Evolutionary conservation across 1,140 invertebrate genomes (phyloP), one percentile per base, ranked within the genome.

Genomic region (Coelopa frigida): DNA sequence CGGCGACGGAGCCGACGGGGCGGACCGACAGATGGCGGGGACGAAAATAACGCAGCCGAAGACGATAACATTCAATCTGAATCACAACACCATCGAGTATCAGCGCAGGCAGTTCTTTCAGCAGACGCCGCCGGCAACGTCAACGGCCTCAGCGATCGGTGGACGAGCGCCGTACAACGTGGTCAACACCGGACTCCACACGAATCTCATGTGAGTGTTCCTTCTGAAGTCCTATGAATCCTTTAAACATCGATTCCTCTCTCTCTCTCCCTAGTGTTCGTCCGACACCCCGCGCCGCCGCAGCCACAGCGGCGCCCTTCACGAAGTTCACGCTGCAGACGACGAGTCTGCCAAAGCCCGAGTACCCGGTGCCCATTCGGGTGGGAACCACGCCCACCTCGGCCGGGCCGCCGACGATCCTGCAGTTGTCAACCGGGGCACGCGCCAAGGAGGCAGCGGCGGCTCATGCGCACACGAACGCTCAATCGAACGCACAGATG

Each of bases 251-350:
- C 11, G 6, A 36, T 26, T 15, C 15, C 12, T 36, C 38, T 20
- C 14, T 31, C 12, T 36, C 38, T 20, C 14, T 31, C 38, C 50
- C 5, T 27, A 69, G 65, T 29, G 57, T 58, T 26, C 59, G 59
- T 12, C 63, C 62, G 24, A 63, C 58, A n/a, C 56, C 64, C 2
- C 56, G 59, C 4, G 51, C 55, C 58, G 51, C 55, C 24, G 40
- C 57, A 10, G 48, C 55, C 23, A 43, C 53, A 5, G 54, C 58
- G 8, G 56, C 55, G 18, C 55, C 61, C 43, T 68, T 54, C 26
- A 72, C 75, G 31, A 84, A 80, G 60, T 88, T 83, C 53, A 87
- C 83, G 5, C 67, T 87, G 42, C 83, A 85, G 42, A 80, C 81
- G 5, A 82, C 78, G 38, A 81, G 84, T 48, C 62, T 88, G 37